Evolutionary conservation across 2,797 vertebrate genomes (phyloP), one percentile per base, ranked within the genome.

Genomic region (Aquila chrysaetos): DNA sequence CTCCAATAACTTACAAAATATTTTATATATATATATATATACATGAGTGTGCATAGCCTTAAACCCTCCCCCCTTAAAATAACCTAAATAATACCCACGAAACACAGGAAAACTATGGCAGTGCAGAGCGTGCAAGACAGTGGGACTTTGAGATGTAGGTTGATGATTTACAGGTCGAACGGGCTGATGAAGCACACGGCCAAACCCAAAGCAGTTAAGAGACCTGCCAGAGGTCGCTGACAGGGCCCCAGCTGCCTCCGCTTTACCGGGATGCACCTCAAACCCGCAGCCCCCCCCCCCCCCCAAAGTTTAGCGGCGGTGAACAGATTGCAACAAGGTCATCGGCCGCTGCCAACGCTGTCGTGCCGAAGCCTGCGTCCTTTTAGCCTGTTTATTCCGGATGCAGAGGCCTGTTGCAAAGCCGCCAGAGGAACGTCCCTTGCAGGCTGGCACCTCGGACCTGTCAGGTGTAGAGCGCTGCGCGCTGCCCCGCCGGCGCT

Each of bases 401-500:
- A 2, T 6, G 68, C 57, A 28, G 64, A 7, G 2, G 20, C 9
- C 51, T 23, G 48, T 67, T 60, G 3, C 4, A 24, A 41, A 74
- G 56, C 53, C 4, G 0, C 27, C n/a, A n/a, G 67, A 35, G 54
- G 48, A 48, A 4, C 33, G 8, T 41, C 65, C 43, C 31, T 18
- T 3, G 28, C 57, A 12, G 51, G 72, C 80, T 9, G 59, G 10
- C 30, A 2, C 3, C 67, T n/a, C 37, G 3, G 37, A 8, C 6
- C 7, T 2, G 10, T 4, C 3, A 25, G 18, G 41, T 5, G 14
- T 1, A 8, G 41, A 10, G 72, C 4, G 44, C 44, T 39, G 39
- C 39, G 39, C 39, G 13, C 59, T 8, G 41, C 14, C 6, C 15
- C 1, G 43, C 18, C 18, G 9, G 0, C 0, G 30, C 51, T 44